A percentile compares a stretch with the other conserved stretches of the same genome.
phyloP scores from a whole-genome alignment of 2,797 vertebrate genomes.

The Novumbra hubbsi region DNA sequence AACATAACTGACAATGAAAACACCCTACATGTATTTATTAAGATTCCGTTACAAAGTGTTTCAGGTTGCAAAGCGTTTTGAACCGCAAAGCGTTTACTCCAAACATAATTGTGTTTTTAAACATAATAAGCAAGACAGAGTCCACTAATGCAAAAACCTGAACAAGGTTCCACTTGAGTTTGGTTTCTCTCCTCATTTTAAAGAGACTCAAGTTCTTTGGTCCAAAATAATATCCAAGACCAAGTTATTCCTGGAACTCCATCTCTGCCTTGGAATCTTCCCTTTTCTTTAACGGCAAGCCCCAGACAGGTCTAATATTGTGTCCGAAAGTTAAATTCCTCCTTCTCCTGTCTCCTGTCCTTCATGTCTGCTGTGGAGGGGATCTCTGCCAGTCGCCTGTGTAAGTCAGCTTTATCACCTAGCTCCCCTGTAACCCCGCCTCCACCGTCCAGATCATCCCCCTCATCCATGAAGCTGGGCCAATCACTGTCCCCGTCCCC shows the following conservation, averaged over 20 bases:
- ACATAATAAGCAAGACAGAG: too few species aligned
- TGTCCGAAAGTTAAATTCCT: background rate
- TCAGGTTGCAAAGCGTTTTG: too few species aligned
- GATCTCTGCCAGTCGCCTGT: slow-evolving; percentile 59
- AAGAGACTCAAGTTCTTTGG: background rate
- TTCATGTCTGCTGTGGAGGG: slow-evolving; percentile 50
- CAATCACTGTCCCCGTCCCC: slow-evolving; percentile 80
- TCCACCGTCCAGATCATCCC: slow-evolving; percentile 84
- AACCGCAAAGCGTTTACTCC: too few species aligned
- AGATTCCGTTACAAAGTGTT: too few species aligned
- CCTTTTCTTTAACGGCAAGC: background rate
- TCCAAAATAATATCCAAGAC: background rate
- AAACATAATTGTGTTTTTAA: too few species aligned
- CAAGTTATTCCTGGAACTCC: background rate
- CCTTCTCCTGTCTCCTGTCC: slow-evolving; percentile 59
- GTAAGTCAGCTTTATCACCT: slow-evolving; percentile 80
- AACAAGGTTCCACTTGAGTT: too few species aligned
- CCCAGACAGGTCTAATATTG: background rate
- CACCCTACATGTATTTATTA: too few species aligned
- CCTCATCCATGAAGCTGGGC: slow-evolving; percentile 93
- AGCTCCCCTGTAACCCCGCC: slow-evolving; percentile 79
- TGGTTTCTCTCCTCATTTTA: too few species aligned
- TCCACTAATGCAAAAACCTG: too few species aligned
- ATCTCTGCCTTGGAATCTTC: background rate
- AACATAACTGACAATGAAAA: too few species aligned